phyloP scores from a whole-genome alignment of 1,140 invertebrate genomes.

The Gryon sp. region DNA sequence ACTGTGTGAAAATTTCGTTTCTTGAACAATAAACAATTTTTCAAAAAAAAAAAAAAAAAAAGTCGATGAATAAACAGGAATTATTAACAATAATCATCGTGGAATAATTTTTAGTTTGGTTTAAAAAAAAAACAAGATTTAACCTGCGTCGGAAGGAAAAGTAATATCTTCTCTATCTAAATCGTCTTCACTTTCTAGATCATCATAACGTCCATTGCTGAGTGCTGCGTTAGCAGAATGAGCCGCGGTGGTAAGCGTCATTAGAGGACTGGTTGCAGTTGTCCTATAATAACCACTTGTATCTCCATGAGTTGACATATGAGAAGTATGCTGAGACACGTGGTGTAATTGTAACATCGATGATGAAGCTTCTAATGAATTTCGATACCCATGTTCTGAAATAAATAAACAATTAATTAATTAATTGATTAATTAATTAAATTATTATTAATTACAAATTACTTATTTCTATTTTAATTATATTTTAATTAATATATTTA shows the following conservation, averaged over 20 bases:
- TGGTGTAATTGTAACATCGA: conserved; percentile 75
- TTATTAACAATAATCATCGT: too few species aligned
- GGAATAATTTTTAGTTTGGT: background rate
- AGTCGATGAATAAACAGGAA: too few species aligned
- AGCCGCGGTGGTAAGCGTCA: conserved; percentile 77
- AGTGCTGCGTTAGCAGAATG: conserved; percentile 78
- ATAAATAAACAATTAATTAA: too few species aligned
- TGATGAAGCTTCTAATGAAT: conserved; percentile 73
- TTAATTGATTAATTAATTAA: too few species aligned
- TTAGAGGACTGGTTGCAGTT: conserved; percentile 79
- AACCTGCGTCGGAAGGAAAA: conserved; percentile 88
- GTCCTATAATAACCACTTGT: conserved; percentile 74
- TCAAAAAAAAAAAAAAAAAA: too few species aligned
- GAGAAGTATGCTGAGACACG: conserved; percentile 70
- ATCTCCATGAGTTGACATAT: conserved; percentile 73
- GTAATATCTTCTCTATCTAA: conserved; percentile 91
- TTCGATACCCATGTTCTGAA: conserved; percentile 74
- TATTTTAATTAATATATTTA: too few species aligned
- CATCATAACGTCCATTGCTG: conserved; percentile 87
- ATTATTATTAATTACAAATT: too few species aligned
- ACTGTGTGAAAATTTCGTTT: too few species aligned
- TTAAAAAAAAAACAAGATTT: conserved; percentile 44
- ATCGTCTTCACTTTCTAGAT: conserved; percentile 95
- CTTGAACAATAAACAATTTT: too few species aligned
- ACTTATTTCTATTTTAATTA: too few species aligned